These are phyloP conservation scores for Acheta domesticus DNA, from an alignment of 2,888 invertebrate genomes.

Conservation along the genomic window DNA sequence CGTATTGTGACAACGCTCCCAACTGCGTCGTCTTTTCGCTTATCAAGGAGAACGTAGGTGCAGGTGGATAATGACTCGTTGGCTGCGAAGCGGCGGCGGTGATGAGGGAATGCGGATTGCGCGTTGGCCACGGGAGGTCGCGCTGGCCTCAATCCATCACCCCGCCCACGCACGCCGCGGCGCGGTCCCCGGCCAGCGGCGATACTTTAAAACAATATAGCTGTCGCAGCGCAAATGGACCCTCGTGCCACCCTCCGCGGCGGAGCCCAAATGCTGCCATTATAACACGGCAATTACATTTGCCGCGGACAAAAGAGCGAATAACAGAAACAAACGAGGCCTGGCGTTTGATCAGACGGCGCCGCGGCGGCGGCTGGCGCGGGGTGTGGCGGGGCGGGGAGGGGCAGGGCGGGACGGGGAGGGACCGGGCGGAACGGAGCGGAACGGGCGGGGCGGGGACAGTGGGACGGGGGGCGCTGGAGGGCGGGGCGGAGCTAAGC, in stretches of 20 bases:
- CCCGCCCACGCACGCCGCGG: not conserved
- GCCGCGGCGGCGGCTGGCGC: not conserved
- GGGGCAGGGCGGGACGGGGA: not conserved
- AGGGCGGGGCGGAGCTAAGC: too few relatives aligned
- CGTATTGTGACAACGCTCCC: too few relatives aligned
- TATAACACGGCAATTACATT: slow-evolving; percentile 5
- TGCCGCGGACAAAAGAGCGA: not conserved
- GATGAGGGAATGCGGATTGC: too few relatives aligned
- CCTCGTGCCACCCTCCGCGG: not conserved
- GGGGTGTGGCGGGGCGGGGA: not conserved
- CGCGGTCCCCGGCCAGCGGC: not conserved
- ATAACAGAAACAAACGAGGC: not conserved
- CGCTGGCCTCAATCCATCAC: too few relatives aligned
- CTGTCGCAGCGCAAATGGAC: not conserved
- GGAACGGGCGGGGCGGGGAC: not conserved
- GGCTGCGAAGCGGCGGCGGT: too few relatives aligned
- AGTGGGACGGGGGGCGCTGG: not conserved
- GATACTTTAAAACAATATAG: not conserved
- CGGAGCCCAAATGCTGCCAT: not conserved
- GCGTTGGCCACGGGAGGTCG: too few relatives aligned
- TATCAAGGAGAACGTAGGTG: too few relatives aligned
- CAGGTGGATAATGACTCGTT: too few relatives aligned
- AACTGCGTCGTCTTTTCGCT: too few relatives aligned
- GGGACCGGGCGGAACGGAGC: not conserved
- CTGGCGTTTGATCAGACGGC: not conserved